Base-by-base conservation (phyloP, 2,888 invertebrate genomes). In the Cantharis rustica region DNA sequence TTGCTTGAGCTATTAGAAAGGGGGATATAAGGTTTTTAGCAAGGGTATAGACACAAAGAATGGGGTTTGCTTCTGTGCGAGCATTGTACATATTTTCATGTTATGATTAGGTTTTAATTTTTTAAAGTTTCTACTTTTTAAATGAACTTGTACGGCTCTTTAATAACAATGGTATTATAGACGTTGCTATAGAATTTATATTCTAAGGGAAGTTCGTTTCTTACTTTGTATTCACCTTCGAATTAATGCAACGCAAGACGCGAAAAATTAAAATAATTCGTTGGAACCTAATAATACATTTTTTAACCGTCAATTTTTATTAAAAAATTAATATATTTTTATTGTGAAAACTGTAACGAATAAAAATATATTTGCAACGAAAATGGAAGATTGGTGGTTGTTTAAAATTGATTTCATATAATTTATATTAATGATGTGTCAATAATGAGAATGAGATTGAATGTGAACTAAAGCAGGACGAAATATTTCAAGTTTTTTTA, bases 1-100 rank as follows among this genome's bases (percentile, higher is more conserved):
- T 85, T 84, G 23, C 64, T 66, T 84, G 83, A 82, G 82, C 82
- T 84, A 83, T 84, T 84, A 83, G 83, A 83, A 84, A 83, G 74
- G 83, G 83, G 81, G 78, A 77, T 79, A 83, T 84, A 80, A 78
- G 82, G 82, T 83, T 82, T 82, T 82, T 82, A 82, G 79, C 79
- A 81, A 81, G 75, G 82, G 80, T 71, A 71, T 61, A 71, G 31
- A 72, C 76, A 72, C 64, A 76, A 27, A 72, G 79, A 79, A 78
- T 62, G 17, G 75, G 79, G 76, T 76, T 76, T 76, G 69, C 61
- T 72, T 72, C 75, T 70, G 73, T 75, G 71, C 64, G 1, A 64
- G 20, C 13, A 20, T 11, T 64, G 20, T 7, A n/a, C 47, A 47
- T n/a, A 47, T 47, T 47, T 47, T 47, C 23, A 20, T 20, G 17